Evolutionary conservation across 2,113 vertebrate species (phyloP).

Genomic region (Catharus minimus): DNA sequence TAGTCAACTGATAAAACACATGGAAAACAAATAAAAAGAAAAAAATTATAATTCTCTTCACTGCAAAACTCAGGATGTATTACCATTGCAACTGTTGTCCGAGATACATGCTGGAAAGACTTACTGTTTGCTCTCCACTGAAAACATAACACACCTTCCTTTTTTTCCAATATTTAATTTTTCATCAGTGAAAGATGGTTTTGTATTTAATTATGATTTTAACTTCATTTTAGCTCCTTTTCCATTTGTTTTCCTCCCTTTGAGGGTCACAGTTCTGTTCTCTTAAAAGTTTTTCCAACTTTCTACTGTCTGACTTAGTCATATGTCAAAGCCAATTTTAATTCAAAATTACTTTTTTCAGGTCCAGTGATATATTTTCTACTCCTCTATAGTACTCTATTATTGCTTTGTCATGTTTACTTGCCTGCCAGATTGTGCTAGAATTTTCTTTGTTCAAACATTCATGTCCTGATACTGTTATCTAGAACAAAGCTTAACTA

Average conservation of each 20-base stretch:
- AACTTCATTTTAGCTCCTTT: background rate
- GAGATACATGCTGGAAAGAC: background rate
- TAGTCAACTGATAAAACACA: conserved; percentile 34
- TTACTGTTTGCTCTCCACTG: background rate
- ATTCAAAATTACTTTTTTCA: background rate
- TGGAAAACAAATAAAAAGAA: conserved; percentile 52
- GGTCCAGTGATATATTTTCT: background rate
- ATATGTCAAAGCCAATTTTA: background rate
- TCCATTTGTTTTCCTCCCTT: background rate
- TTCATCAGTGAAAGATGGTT: background rate
- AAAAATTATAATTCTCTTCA: background rate
- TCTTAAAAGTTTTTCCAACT: background rate
- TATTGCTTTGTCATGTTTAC: background rate
- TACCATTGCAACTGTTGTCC: background rate
- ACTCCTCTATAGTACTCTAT: background rate
- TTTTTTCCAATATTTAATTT: background rate
- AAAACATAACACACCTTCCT: background rate
- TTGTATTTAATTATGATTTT: background rate
- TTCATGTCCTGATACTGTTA: background rate
- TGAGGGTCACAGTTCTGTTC: background rate
- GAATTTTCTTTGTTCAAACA: background rate
- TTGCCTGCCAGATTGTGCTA: background rate
- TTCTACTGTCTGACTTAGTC: background rate
- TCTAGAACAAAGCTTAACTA: background rate
- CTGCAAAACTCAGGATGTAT: conserved; percentile 12